phyloP scores from a whole-genome alignment of 2,888 invertebrate species.

The Phortica okadai region DNA sequence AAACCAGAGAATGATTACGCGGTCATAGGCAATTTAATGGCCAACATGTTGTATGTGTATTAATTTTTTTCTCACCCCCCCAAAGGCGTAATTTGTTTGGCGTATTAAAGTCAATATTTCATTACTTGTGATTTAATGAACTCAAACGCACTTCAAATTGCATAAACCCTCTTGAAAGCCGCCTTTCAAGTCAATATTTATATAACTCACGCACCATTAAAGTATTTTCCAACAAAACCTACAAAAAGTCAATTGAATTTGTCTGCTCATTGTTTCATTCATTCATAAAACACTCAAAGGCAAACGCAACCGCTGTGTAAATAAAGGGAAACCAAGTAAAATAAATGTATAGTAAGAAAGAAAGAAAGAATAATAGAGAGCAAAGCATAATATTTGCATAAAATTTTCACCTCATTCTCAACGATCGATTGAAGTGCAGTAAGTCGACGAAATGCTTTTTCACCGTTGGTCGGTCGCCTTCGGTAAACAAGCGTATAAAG shows the following conservation, averaged over 20 bases:
- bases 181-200: not conserved
- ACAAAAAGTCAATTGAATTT: constrained; percentile 2
- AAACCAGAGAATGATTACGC: too few species aligned
- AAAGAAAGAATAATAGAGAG: constrained; percentile 52
- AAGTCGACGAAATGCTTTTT: constrained; percentile 40
- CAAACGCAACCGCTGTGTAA: constrained; percentile 18
- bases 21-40: too few species aligned
- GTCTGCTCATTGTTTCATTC: constrained; percentile 45
- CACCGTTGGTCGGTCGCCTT: constrained; percentile 38
- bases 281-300: constrained; percentile 44
- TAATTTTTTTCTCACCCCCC: too few species aligned
- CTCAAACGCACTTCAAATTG: not conserved
- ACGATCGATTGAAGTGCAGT: constrained; percentile 37
- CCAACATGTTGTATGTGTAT: too few species aligned
- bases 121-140: not conserved
- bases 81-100: too few species aligned
- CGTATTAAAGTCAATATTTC: too few species aligned
- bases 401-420: constrained; percentile 49
- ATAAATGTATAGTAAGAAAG: not conserved
- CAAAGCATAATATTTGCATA: constrained; percentile 65
- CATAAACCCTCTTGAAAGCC: not conserved
- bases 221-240: not conserved
- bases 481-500: constrained; percentile 48
- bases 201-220: not conserved
- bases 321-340: not conserved